Percentiles rank a stretch among this genome's conserved stretches.
These are phyloP conservation scores for Drosophila seguyi DNA, from an alignment of 1,140 invertebrate species.

Conservation along the genomic window DNA sequence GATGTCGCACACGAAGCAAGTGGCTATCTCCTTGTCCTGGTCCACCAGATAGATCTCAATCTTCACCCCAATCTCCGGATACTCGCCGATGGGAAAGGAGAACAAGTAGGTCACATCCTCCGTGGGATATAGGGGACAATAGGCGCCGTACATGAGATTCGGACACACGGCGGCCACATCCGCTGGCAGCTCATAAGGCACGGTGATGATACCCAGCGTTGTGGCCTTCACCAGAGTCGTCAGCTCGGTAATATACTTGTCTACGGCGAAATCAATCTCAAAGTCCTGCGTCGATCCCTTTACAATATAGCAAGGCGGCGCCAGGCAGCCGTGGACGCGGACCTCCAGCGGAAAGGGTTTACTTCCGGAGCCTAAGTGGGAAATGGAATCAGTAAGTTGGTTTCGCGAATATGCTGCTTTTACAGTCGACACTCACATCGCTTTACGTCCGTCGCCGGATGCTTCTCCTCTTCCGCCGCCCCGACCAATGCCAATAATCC, in stretches of 20 bases:
- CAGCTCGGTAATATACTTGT: conserved; percentile 64
- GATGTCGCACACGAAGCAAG: conserved; percentile 77
- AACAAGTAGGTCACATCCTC: conserved; percentile 83
- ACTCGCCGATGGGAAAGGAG: conserved; percentile 68
- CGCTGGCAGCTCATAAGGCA: conserved; percentile 72
- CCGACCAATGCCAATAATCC: conserved; percentile 27
- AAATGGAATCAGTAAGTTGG: not conserved
- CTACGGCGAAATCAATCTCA: conserved; percentile 74
- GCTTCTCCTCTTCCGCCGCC: conserved; percentile 22
- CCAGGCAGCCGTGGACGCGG: conserved; percentile 53
- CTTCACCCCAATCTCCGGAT: conserved; percentile 76
- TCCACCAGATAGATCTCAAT: conserved; percentile 78
- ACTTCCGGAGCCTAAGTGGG: conserved; percentile 55
- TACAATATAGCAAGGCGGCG: conserved; percentile 62
- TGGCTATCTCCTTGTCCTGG: conserved; percentile 65
- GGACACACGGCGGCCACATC: conserved; percentile 70
- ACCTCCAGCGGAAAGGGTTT: conserved; percentile 77
- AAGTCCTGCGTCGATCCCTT: conserved; percentile 62
- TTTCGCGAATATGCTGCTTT: no score
- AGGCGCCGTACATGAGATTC: conserved; percentile 75
- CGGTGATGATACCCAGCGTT: conserved; percentile 71
- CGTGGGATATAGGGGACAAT: conserved; percentile 75
- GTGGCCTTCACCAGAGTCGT: conserved; percentile 72
- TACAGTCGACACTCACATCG: conserved; percentile 46
- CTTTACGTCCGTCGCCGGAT: conserved; percentile 59